Conservation (phyloP, 2,888 invertebrate genomes). For the Steromphala cineraria region DNA sequence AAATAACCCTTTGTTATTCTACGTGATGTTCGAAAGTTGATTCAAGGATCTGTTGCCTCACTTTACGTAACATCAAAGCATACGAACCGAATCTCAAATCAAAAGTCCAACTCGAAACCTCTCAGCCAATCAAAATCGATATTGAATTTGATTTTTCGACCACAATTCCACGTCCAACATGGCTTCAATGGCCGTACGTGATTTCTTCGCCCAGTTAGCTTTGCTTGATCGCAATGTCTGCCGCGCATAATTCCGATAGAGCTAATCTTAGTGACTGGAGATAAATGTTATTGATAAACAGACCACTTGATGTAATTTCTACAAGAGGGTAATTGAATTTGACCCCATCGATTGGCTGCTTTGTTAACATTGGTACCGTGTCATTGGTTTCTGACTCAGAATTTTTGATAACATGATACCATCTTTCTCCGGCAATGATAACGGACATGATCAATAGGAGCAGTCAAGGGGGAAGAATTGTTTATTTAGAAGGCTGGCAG, state of each 20-base stretch:
- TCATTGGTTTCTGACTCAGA: constrained; percentile 9
- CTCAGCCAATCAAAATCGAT: constrained; percentile 13
- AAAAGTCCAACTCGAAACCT: neutral
- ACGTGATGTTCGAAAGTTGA: neutral
- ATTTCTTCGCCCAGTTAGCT: neutral
- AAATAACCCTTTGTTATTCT: neutral
- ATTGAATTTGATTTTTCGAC: neutral
- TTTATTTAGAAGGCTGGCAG: no score
- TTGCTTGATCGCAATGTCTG: neutral
- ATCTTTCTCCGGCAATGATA: neutral
- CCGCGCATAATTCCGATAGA: neutral
- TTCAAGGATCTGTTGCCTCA: neutral
- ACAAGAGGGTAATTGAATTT: constrained; percentile 34
- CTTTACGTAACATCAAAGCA: neutral
- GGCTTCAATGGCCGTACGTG: neutral
- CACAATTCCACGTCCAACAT: constrained; percentile 11
- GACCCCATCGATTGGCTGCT: constrained; percentile 31
- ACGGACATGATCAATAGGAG: no score
- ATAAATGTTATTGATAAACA: constrained; percentile 27
- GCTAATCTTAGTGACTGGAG: constrained; percentile 3
- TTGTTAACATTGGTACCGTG: constrained; percentile 18
- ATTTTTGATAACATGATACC: neutral
- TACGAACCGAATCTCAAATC: neutral
- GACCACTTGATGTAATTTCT: constrained; percentile 20
- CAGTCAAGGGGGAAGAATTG: no score